Evolutionary conservation across 2,113 vertebrate species (phyloP).

Genomic region (Xiphias gladius): DNA sequence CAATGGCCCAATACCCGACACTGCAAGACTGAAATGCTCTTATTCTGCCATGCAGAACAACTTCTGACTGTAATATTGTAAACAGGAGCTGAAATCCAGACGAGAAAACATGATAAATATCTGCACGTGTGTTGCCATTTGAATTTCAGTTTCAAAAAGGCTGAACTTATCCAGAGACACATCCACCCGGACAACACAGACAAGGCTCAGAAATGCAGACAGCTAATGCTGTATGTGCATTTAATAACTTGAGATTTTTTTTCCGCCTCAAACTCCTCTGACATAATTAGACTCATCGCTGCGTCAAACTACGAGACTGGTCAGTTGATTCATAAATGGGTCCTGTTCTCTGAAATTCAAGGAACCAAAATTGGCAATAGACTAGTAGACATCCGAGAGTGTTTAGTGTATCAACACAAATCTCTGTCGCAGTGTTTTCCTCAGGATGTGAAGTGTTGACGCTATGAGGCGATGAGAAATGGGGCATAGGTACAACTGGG

Average conservation of each 20-base stretch:
- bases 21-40: neutral
- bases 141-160: slow-evolving; percentile 47
- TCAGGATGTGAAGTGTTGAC: slow-evolving; percentile 28
- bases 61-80: slow-evolving; percentile 1
- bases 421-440: slow-evolving; percentile 7
- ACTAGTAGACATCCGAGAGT: neutral
- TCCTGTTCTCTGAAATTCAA: neutral
- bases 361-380: too few relatives aligned
- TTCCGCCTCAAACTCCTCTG: too few relatives aligned
- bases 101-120: slow-evolving; percentile 28
- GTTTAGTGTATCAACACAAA: slow-evolving; percentile 25
- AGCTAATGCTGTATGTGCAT: neutral
- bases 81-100: slow-evolving; percentile 18
- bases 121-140: slow-evolving; percentile 25
- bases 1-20: too few relatives aligned
- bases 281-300: too few relatives aligned
- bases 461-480: neutral
- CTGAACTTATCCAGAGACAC: neutral
- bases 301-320: too few relatives aligned
- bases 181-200: neutral
- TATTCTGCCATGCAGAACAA: neutral
- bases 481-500: neutral
- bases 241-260: too few relatives aligned
- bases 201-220: neutral
- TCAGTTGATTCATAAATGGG: neutral